Conservation (phyloP, 2,113 vertebrate genomes). For the Reinhardtius hippoglossoides region DNA sequence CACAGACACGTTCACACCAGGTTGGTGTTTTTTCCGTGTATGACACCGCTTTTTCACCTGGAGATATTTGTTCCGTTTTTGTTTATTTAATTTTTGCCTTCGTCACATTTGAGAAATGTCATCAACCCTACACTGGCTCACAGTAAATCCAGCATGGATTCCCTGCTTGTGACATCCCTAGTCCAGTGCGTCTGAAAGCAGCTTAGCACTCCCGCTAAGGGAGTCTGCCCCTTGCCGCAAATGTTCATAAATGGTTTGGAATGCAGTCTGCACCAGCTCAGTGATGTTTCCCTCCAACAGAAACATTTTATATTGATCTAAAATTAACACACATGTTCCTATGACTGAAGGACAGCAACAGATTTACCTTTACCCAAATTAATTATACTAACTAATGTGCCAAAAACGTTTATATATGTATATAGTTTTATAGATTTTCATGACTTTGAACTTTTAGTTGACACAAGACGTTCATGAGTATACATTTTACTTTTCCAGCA, state of each 20-base stretch:
- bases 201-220: conserved; percentile 13
- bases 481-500: not conserved
- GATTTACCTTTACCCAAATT: conserved; percentile 51
- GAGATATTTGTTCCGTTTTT: too few relatives aligned
- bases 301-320: conserved; percentile 72
- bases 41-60: too few relatives aligned
- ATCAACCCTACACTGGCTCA: too few relatives aligned
- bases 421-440: too few relatives aligned
- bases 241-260: conserved; percentile 82
- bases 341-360: conserved; percentile 13
- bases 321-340: conserved; percentile 59
- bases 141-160: too few relatives aligned
- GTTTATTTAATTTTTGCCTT: too few relatives aligned
- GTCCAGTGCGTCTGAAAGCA: not conserved
- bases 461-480: too few relatives aligned
- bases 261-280: conserved; percentile 67
- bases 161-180: too few relatives aligned
- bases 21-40: too few relatives aligned
- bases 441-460: too few relatives aligned
- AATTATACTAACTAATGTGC: conserved; percentile 30
- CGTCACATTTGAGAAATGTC: too few relatives aligned
- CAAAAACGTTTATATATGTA: not conserved
- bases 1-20: too few relatives aligned
- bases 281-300: conserved; percentile 50
- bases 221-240: conserved; percentile 56